Base-by-base conservation (phyloP, 1,140 invertebrate species). In the Choristoneura fumiferana region DNA sequence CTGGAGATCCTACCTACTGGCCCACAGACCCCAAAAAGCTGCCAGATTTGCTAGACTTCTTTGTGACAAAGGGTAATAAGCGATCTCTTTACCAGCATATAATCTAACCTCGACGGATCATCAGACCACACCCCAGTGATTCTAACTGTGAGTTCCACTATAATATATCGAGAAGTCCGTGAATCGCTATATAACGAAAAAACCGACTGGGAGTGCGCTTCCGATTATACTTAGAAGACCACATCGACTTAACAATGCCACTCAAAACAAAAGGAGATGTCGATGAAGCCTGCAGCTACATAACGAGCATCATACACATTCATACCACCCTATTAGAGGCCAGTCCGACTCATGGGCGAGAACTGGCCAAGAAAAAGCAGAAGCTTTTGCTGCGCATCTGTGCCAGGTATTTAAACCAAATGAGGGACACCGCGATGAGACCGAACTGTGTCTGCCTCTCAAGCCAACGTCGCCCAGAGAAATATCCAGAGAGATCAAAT, bases 331-430 rank as follows among this genome's bases (percentile, higher is more conserved):
- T 4, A 35, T 54, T n/a, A 22, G 22, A 14, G 8, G 2, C 37
- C 6, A 14, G 37, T 39, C n/a, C n/a, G n/a, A 4, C 37, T 1
- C 12, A 12, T 65, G 58, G 54, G 57, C 39, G 1, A 52, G 56
- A 62, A 56, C 36, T 14, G 40, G 5, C 4, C 4, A 61, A 18
- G 45, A 62, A n/a, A 65, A 69, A 34, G 57, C 52, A n/a, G 49
- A 63, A 18, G 22, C 38, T 65, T n/a, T 69, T 37, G 60, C 45
- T 0, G 3, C 53, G 1, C 33, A 68, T 40, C 37, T 68, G 1
- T n/a, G 56, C 10, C 4, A 59, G 15, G 63, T 63, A 8, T 69
- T 65, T 18, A 49, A 12, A 10, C 57, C 62, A 15, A 62, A 69
- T 18, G 17, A 35, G 4, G 13, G 10, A 4, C 4, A 29, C 13